phyloP scores from a whole-genome alignment of 1,140 invertebrate species.

The Oscheius sp. region DNA sequence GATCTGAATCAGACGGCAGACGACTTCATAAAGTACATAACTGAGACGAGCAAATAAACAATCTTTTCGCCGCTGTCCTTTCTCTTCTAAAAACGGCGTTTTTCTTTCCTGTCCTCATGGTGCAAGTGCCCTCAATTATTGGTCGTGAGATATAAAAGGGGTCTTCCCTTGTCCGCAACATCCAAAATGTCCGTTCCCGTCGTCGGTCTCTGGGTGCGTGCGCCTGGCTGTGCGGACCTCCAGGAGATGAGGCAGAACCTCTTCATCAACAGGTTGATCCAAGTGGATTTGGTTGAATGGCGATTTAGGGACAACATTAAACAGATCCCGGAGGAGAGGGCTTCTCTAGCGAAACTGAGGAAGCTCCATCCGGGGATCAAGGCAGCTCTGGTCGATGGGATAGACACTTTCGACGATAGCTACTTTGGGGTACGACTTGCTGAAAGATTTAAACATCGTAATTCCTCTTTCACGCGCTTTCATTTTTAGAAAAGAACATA shows the following conservation, averaged over 20 bases:
- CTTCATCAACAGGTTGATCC: constrained; percentile 1
- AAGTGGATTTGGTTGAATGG: not conserved
- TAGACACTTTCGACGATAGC: constrained; percentile 69
- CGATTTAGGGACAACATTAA: constrained; percentile 12
- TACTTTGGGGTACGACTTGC: constrained; percentile 63
- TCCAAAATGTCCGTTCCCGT: constrained; percentile 4
- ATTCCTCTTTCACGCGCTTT: constrained; percentile 55
- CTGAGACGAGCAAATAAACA: not conserved
- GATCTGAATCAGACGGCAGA: not conserved
- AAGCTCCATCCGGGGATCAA: constrained; percentile 22
- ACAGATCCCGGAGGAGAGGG: not conserved
- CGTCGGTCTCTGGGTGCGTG: constrained; percentile 18
- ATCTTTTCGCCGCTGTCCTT: not conserved
- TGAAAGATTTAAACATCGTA: not conserved
- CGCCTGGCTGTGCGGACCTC: constrained; percentile 12
- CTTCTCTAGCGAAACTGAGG: constrained; percentile 4
- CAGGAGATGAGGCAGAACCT: constrained; percentile 23
- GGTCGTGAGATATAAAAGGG: too few relatives aligned
- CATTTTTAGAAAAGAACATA: too few relatives aligned
- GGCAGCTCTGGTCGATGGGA: constrained; percentile 79
- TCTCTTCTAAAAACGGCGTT: not conserved
- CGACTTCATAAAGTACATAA: not conserved
- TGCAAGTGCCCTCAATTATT: too few relatives aligned
- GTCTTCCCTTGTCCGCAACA: too few relatives aligned
- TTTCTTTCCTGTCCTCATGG: not conserved